These are phyloP conservation scores for Megalops atlanticus DNA, from an alignment of 2,113 vertebrate species.

Conservation along the genomic window DNA sequence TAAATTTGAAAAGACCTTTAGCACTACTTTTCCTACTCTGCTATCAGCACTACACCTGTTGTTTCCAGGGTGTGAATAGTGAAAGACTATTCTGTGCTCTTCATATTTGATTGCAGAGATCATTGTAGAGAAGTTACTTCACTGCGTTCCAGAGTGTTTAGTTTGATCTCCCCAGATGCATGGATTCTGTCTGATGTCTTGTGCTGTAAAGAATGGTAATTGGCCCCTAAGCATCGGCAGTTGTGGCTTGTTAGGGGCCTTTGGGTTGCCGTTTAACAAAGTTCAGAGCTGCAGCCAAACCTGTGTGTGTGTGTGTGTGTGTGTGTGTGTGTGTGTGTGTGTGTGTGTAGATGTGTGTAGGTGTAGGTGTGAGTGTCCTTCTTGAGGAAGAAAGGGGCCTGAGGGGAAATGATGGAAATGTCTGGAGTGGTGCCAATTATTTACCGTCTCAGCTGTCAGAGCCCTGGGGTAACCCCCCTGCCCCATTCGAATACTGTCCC, in stretches of 20 bases:
- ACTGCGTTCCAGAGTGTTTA: too few species aligned
- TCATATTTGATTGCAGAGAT: too few species aligned
- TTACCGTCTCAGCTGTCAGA: not conserved
- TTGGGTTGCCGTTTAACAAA: not conserved
- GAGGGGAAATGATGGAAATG: not conserved
- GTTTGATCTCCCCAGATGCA: too few species aligned
- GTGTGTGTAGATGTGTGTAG: slow-evolving; percentile 18
- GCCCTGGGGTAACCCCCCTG: not conserved
- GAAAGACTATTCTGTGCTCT: too few species aligned
- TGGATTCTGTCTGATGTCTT: too few species aligned
- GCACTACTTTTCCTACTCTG: not conserved
- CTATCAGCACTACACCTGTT: not conserved
- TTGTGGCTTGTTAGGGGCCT: not conserved
- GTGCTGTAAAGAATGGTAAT: not conserved
- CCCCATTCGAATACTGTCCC: not conserved
- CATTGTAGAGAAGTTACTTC: too few species aligned
- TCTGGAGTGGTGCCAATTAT: not conserved
- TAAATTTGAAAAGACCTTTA: not conserved
- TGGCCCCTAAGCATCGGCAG: not conserved
- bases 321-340: not conserved
- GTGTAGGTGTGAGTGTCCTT: not conserved
- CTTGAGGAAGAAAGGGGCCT: not conserved
- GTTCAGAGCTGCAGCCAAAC: not conserved
- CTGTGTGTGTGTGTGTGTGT: not conserved
- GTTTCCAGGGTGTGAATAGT: not conserved